phyloP scores from a whole-genome alignment of 2,797 vertebrate species.

The Orestias chungarensis region DNA sequence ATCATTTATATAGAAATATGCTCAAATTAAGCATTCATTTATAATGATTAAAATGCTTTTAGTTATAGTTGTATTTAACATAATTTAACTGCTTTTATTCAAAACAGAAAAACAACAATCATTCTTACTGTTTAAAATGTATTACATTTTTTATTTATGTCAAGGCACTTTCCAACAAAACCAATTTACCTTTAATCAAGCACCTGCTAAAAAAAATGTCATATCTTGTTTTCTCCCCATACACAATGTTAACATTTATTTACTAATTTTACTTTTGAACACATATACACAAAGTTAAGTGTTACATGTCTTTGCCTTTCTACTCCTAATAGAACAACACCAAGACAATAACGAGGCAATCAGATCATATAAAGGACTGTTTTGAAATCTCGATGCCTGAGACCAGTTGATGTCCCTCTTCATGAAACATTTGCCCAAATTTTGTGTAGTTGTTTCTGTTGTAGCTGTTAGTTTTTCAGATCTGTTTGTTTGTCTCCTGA shows the following conservation, averaged over 20 bases:
- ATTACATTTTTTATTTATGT: neutral
- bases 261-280: neutral
- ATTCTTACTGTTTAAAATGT: neutral
- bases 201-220: neutral
- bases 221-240: too few relatives aligned
- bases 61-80: too few relatives aligned
- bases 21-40: too few relatives aligned
- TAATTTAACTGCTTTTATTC: neutral
- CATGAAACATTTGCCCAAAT: neutral
- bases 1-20: too few relatives aligned
- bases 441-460: slow-evolving; percentile 12
- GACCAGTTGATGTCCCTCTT: neutral
- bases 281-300: neutral
- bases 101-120: neutral
- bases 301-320: neutral
- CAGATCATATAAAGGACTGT: neutral
- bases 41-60: neutral
- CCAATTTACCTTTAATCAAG: neutral
- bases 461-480: slow-evolving; percentile 42
- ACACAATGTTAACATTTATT: too few relatives aligned
- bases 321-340: neutral
- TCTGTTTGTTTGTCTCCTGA: slow-evolving; percentile 40
- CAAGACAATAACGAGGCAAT: neutral
- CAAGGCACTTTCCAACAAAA: neutral
- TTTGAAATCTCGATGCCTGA: neutral